Percentiles rank a stretch among this genome's conserved stretches.
Conservation (phyloP, 2,113 vertebrate species). For the Megaleporinus macrocephalus region DNA sequence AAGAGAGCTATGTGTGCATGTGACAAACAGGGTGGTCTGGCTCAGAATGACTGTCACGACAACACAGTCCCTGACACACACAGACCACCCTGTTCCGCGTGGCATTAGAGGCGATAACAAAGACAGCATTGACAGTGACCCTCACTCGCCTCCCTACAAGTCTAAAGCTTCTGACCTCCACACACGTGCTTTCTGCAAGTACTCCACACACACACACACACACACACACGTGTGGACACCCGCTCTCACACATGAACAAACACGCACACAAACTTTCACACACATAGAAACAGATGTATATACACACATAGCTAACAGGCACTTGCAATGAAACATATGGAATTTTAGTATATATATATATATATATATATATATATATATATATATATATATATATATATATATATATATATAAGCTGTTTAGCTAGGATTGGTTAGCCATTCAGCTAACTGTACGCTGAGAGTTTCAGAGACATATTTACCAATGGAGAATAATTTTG, state of each 20-base stretch:
- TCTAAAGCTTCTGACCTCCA: slow-evolving; percentile 52
- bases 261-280: not conserved
- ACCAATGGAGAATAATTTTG: too few species aligned
- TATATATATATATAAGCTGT: too few species aligned
- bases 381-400: too few species aligned
- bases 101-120: slow-evolving; percentile 67
- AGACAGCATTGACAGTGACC: slow-evolving; percentile 77
- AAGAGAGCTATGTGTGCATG: slow-evolving; percentile 41
- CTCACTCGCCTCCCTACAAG: slow-evolving; percentile 24
- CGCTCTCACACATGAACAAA: not conserved
- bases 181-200: slow-evolving; percentile 26
- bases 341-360: too few species aligned
- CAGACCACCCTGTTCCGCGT: slow-evolving; percentile 57
- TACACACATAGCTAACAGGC: too few species aligned
- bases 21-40: slow-evolving; percentile 75
- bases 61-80: slow-evolving; percentile 64
- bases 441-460: too few species aligned
- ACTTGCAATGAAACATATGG: too few species aligned
- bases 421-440: too few species aligned
- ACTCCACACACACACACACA: slow-evolving; percentile 35
- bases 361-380: too few species aligned
- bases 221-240: not conserved
- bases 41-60: slow-evolving; percentile 68
- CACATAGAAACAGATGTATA: too few species aligned
- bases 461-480: too few species aligned